A percentile compares a stretch with the other conserved stretches of the same genome.
Conservation (phyloP, 2,797 vertebrate genomes). For the Eulemur coronatus region DNA sequence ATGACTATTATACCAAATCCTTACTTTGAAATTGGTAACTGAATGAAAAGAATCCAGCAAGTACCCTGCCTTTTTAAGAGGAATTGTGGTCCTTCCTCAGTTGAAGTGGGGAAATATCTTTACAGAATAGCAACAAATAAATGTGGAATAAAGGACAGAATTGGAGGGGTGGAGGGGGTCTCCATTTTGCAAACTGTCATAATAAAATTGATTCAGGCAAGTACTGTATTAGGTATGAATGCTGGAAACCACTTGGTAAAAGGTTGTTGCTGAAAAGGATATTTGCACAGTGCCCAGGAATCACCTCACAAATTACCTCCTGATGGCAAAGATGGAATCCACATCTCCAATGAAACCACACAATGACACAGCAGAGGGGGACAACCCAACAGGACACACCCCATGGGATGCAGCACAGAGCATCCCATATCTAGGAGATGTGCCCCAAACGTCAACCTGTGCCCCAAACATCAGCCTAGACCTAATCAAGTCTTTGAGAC, state of each 20-base stretch:
- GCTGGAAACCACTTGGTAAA: not conserved
- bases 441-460: not conserved
- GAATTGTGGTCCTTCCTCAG: not conserved
- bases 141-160: not conserved
- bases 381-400: not conserved
- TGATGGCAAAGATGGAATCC: not conserved
- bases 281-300: not conserved
- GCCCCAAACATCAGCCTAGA: not conserved
- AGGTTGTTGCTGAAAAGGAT: not conserved
- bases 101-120: not conserved
- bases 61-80: not conserved
- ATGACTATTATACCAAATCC: not conserved
- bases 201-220: not conserved
- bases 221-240: not conserved
- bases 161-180: rapidly evolving
- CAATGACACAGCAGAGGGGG: not conserved
- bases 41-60: not conserved
- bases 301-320: not conserved
- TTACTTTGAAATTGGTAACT: not conserved
- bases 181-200: not conserved
- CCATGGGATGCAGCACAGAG: not conserved
- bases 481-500: not conserved
- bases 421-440: not conserved
- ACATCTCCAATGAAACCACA: not conserved
- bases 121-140: not conserved